phyloP scores from a whole-genome alignment of 2,888 invertebrate species.

The Cinara cedri region DNA sequence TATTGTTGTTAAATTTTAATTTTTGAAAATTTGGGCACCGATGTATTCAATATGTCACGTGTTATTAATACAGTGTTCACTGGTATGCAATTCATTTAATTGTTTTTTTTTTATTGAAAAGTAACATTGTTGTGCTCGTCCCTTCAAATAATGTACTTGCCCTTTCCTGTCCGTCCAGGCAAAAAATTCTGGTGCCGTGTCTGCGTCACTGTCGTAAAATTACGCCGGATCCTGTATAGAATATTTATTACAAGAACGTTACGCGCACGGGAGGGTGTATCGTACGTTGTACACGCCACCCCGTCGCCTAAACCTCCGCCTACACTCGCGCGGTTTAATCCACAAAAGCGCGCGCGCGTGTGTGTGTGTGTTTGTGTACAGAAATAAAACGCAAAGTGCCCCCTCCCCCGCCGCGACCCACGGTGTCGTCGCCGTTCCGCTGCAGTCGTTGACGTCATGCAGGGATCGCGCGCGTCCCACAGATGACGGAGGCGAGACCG shows the following conservation, averaged over 20 bases:
- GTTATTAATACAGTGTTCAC: too few relatives aligned
- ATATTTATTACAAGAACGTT: background rate
- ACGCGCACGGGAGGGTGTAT: background rate
- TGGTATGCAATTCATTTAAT: too few relatives aligned
- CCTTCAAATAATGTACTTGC: too few relatives aligned
- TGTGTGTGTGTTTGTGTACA: background rate
- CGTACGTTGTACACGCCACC: background rate
- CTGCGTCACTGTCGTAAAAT: too few relatives aligned
- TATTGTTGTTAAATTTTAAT: too few relatives aligned
- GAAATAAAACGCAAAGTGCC: constrained; percentile 6
- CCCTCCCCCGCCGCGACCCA: background rate
- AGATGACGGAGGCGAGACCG: constrained; percentile 26
- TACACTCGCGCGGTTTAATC: constrained; percentile 1
- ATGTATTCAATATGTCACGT: too few relatives aligned
- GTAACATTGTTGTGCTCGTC: too few relatives aligned
- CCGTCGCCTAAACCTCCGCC: background rate
- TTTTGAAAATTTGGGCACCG: too few relatives aligned
- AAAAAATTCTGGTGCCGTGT: too few relatives aligned
- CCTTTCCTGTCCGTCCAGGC: too few relatives aligned
- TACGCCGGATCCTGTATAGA: background rate
- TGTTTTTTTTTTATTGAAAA: too few relatives aligned
- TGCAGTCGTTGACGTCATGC: constrained; percentile 16
- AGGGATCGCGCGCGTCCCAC: constrained; percentile 15
- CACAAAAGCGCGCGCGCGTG: background rate
- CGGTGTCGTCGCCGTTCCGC: background rate